Evolutionary conservation across 2,113 vertebrate species (phyloP).

Genomic region (Lynx canadensis): DNA sequence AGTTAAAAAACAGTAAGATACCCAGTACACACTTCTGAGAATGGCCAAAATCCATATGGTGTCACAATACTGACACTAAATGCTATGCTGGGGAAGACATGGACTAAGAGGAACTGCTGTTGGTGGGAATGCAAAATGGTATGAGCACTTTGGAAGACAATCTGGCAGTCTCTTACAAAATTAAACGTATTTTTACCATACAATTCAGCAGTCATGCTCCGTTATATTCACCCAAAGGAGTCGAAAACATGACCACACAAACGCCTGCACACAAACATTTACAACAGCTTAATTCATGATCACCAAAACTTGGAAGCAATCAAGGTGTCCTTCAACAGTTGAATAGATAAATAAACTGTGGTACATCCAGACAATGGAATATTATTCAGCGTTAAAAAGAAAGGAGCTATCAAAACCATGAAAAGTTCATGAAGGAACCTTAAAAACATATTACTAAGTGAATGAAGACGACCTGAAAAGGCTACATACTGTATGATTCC

Average conservation of each 20-base stretch:
- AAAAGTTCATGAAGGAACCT: neutral
- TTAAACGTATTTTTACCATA: neutral
- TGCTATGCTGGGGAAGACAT: neutral
- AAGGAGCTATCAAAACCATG: neutral
- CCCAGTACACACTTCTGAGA: neutral
- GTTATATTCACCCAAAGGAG: neutral
- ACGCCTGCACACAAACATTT: neutral
- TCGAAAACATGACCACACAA: neutral
- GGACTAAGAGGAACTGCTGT: neutral
- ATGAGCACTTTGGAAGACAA: neutral
- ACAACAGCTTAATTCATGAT: neutral
- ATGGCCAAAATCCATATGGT: neutral
- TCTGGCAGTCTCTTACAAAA: neutral
- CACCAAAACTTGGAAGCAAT: neutral
- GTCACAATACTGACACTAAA: neutral
- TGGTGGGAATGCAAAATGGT: neutral
- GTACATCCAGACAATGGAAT: neutral
- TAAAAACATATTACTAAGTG: neutral
- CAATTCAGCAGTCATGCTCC: neutral
- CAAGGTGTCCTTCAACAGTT: neutral
- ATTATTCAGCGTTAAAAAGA: neutral
- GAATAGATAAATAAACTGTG: neutral
- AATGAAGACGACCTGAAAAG: neutral
- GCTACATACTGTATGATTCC: neutral
- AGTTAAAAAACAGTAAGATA: neutral